Evolutionary conservation across 2,797 vertebrate genomes (phyloP).

Genomic region (Parotocinclus haroldoi): DNA sequence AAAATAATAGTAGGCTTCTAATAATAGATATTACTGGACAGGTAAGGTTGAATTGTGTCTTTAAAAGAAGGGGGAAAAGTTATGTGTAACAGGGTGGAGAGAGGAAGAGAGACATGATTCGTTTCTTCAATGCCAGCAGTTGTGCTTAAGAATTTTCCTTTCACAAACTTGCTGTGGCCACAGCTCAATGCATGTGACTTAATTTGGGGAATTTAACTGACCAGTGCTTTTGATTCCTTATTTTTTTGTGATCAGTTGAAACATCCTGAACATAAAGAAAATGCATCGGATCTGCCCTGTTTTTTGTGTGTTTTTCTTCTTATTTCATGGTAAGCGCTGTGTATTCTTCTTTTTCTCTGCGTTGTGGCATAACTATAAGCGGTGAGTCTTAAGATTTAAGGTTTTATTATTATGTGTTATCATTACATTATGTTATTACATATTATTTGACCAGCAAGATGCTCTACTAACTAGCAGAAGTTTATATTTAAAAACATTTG

Average conservation of each 20-base stretch:
- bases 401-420: too few relatives aligned
- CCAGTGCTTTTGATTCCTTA: background rate
- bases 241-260: background rate
- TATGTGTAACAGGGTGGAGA: constrained; percentile 27
- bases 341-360: constrained; percentile 26
- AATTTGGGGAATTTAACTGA: background rate
- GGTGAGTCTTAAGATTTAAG: too few relatives aligned
- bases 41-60: background rate
- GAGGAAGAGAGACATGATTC: constrained; percentile 4
- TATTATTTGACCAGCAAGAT: too few relatives aligned
- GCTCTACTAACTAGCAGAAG: too few relatives aligned
- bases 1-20: too few relatives aligned
- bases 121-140: background rate
- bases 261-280: constrained; percentile 28
- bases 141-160: background rate
- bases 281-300: constrained; percentile 57
- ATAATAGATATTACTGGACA: too few relatives aligned
- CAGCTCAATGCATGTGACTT: background rate
- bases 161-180: background rate
- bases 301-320: constrained; percentile 54
- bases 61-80: background rate
- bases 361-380: too few relatives aligned
- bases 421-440: too few relatives aligned
- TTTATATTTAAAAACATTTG: too few relatives aligned
- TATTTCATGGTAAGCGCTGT: constrained; percentile 56